Evolutionary conservation across 2,888 invertebrate genomes (phyloP).

Genomic region (Polymixis flavicincta): DNA sequence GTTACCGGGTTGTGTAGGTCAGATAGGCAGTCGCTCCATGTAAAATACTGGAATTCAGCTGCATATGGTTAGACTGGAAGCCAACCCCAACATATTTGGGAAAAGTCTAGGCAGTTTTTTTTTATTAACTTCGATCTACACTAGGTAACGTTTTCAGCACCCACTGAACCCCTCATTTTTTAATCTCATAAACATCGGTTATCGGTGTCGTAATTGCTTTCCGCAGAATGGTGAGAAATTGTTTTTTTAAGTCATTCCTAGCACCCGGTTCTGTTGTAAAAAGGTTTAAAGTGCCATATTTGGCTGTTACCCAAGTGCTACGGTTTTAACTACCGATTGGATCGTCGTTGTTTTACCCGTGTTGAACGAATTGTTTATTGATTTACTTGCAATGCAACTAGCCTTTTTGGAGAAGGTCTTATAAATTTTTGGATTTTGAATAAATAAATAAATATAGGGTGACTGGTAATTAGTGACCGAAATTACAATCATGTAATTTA

Average conservation of each 20-base stretch:
- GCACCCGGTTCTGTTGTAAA: conserved; percentile 35
- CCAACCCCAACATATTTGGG: too few relatives aligned
- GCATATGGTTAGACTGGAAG: too few relatives aligned
- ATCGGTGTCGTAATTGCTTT: conserved; percentile 10
- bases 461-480: too few relatives aligned
- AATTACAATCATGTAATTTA: too few relatives aligned
- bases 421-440: too few relatives aligned
- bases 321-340: conserved; percentile 48
- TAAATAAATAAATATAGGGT: too few relatives aligned
- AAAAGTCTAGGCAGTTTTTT: too few relatives aligned
- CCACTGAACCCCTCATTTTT: background rate
- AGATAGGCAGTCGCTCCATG: too few relatives aligned
- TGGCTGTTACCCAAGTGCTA: conserved; percentile 47
- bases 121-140: background rate
- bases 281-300: conserved; percentile 42
- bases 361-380: conserved; percentile 46
- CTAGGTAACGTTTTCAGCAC: background rate
- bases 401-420: background rate
- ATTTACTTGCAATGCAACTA: conserved; percentile 13
- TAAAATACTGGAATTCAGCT: too few relatives aligned
- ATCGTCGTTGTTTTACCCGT: conserved; percentile 27
- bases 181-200: conserved; percentile 5
- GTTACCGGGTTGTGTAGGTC: too few relatives aligned
- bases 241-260: conserved; percentile 38
- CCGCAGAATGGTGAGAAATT: conserved; percentile 26